Evolutionary conservation across 2,113 vertebrate species (phyloP).

Genomic region (Cephalopterus ornatus): DNA sequence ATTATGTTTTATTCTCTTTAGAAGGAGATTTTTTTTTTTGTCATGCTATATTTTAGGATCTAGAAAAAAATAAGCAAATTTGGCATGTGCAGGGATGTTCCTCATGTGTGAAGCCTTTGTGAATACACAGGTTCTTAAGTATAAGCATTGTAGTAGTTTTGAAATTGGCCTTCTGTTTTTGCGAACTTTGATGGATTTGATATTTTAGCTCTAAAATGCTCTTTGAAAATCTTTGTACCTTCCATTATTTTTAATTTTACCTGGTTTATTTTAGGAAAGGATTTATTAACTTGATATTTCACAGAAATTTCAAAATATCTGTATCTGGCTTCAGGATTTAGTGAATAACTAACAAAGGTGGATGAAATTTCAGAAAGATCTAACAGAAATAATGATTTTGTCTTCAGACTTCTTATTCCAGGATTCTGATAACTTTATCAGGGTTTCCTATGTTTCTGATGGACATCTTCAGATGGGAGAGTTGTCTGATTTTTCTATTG

Average conservation of each 20-base stretch:
- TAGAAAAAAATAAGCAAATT: neutral
- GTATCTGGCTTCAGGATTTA: neutral
- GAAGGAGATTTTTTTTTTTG: neutral
- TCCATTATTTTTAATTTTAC: neutral
- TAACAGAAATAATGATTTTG: neutral
- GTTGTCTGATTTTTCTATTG: neutral
- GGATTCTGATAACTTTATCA: neutral
- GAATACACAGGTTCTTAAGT: neutral
- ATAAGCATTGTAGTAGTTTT: neutral
- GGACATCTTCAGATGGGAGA: neutral
- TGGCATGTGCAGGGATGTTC: neutral
- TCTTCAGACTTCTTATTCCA: neutral
- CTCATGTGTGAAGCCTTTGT: neutral
- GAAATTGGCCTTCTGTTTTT: neutral
- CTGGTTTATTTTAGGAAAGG: neutral
- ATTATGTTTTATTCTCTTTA: neutral
- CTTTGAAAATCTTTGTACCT: neutral
- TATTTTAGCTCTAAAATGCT: neutral
- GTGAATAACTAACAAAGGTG: neutral
- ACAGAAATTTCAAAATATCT: neutral
- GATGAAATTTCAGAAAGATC: neutral
- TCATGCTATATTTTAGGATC: neutral
- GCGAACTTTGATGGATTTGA: neutral
- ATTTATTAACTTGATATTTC: neutral
- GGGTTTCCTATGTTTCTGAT: neutral